These are phyloP conservation scores for Amphiprion ocellaris DNA, from an alignment of 2,113 vertebrate genomes.

Conservation along the genomic window DNA sequence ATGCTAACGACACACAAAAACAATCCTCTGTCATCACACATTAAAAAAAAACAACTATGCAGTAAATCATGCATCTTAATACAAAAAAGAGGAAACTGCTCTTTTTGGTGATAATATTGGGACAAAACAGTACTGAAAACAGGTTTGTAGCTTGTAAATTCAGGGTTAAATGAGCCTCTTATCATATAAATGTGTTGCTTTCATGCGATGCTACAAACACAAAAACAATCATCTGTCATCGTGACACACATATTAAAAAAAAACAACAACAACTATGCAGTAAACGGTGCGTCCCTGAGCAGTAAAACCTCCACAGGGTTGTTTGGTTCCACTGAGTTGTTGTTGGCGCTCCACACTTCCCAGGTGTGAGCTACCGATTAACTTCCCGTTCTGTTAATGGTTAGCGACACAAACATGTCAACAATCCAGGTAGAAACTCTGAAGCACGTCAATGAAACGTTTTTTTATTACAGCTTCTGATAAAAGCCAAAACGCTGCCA, in stretches of 20 bases:
- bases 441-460: conserved; percentile 51
- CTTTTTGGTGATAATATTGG: too few relatives aligned
- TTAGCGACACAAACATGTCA: conserved; percentile 71
- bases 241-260: neutral
- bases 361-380: conserved; percentile 63
- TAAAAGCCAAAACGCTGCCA: neutral
- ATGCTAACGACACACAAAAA: too few relatives aligned
- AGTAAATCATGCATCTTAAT: too few relatives aligned
- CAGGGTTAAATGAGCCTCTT: too few relatives aligned
- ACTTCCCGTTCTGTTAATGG: conserved; percentile 71
- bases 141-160: too few relatives aligned
- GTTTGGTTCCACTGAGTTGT: conserved; percentile 9
- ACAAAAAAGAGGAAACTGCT: too few relatives aligned
- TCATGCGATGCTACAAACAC: too few relatives aligned
- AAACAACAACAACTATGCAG: neutral
- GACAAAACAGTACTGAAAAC: too few relatives aligned
- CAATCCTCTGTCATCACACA: too few relatives aligned
- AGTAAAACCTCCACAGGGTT: neutral
- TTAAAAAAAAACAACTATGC: too few relatives aligned
- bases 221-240: neutral
- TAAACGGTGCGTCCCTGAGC: neutral
- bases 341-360: conserved; percentile 37
- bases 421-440: conserved; percentile 70
- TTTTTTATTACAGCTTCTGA: conserved; percentile 9
- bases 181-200: too few relatives aligned